Conservation (phyloP, 2,888 invertebrate species). For the Ceraclea dissimilis region DNA sequence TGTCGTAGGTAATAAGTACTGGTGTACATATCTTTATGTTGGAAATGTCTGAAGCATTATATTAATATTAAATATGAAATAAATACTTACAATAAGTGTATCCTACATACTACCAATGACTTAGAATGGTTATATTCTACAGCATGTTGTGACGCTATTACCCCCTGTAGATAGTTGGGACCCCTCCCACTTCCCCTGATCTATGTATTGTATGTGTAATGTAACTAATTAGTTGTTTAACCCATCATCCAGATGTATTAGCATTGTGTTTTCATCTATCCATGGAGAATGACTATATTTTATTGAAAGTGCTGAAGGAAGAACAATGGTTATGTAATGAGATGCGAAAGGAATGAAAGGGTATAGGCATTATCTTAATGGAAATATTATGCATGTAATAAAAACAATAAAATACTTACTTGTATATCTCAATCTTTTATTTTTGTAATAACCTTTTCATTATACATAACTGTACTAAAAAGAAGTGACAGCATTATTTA, state of each 20-base stretch:
- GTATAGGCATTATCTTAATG: constrained; percentile 48
- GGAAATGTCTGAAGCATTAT: constrained; percentile 22
- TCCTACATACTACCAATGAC: constrained; percentile 15
- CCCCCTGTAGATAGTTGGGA: constrained; percentile 11
- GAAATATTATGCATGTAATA: constrained; percentile 50
- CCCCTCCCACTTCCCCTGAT: not conserved
- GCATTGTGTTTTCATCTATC: constrained; percentile 14
- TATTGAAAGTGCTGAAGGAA: not conserved
- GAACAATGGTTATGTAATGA: no score
- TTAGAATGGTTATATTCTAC: constrained; percentile 6
- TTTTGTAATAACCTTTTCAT: constrained; percentile 8
- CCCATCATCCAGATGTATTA: not conserved
- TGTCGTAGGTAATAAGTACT: constrained; percentile 24
- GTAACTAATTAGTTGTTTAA: not conserved
- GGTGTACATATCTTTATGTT: constrained; percentile 27
- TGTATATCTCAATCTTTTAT: constrained; percentile 23
- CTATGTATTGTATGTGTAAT: not conserved
- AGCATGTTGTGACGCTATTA: not conserved
- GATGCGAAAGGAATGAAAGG: constrained; percentile 24
- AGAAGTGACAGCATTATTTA: no score
- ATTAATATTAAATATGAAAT: not conserved
- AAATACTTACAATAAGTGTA: constrained; percentile 3
- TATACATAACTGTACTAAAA: constrained; percentile 3
- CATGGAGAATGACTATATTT: constrained; percentile 23
- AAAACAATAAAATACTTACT: constrained; percentile 34